Conservation (phyloP, 2,797 vertebrate species). For the Pachyuromys duprasi region DNA sequence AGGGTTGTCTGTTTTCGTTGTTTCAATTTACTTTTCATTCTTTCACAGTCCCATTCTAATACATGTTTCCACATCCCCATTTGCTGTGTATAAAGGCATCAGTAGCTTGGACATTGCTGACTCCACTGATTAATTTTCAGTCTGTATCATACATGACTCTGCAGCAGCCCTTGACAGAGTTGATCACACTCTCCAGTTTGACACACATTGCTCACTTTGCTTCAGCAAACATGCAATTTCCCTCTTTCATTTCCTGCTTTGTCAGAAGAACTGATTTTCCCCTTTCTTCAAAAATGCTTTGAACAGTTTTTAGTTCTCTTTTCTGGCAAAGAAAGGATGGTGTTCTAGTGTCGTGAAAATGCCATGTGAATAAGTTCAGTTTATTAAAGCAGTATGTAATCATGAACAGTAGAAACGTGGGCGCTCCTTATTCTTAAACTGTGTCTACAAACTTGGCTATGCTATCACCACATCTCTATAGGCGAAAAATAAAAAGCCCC, state of each 20-base stretch:
- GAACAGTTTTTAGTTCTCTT: background rate
- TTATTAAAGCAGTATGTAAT: background rate
- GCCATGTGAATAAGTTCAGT: background rate
- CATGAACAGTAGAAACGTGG: background rate
- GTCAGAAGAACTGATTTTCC: background rate
- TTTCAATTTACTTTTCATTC: background rate
- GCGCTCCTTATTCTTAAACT: background rate
- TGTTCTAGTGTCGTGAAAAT: background rate
- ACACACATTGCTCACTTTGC: background rate
- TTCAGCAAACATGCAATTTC: background rate
- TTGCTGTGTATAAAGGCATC: background rate
- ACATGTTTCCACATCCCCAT: background rate
- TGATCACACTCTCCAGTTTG: background rate
- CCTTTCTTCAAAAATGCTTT: background rate
- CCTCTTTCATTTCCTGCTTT: background rate
- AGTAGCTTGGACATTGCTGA: background rate
- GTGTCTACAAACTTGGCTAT: background rate
- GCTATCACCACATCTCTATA: background rate
- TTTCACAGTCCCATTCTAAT: background rate
- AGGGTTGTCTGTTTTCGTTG: background rate
- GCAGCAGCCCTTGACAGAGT: background rate
- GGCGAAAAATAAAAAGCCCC: background rate
- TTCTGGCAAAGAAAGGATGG: background rate
- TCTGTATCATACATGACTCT: background rate
- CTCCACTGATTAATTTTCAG: background rate